These are phyloP conservation scores for Hylaeus anthracinus DNA, from an alignment of 1,140 invertebrate species.

Conservation along the genomic window DNA sequence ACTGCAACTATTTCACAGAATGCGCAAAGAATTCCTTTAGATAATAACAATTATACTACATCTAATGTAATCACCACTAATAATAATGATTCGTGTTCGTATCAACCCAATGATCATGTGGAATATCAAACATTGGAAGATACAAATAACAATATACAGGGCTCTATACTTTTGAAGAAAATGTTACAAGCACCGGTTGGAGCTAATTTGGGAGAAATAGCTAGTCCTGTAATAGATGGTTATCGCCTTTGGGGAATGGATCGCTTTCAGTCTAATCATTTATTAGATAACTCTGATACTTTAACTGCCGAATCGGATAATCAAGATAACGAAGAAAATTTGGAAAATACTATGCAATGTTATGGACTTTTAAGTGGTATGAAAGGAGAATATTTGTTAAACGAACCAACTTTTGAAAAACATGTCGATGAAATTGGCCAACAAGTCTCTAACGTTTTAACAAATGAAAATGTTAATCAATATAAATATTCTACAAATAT, in stretches of 20 bases:
- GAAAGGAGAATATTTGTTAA: slow-evolving; percentile 53
- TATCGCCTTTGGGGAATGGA: slow-evolving; percentile 60
- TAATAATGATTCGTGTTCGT: slow-evolving; percentile 28
- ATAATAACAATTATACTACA: slow-evolving; percentile 28
- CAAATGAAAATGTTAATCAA: slow-evolving; percentile 46
- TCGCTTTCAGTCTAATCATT: slow-evolving; percentile 51
- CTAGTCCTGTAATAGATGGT: slow-evolving; percentile 61
- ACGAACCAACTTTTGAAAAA: slow-evolving; percentile 40
- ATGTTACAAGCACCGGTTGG: slow-evolving; percentile 78
- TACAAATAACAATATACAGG: slow-evolving; percentile 42
- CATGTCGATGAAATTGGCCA: slow-evolving; percentile 42
- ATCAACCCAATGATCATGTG: slow-evolving; percentile 31
- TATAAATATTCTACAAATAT: slow-evolving; percentile 57
- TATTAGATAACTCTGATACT: slow-evolving; percentile 75
- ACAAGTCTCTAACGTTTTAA: slow-evolving; percentile 41
- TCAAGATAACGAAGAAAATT: slow-evolving; percentile 66
- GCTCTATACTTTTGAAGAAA: slow-evolving; percentile 72
- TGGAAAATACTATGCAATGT: slow-evolving; percentile 47
- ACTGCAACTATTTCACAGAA: slow-evolving; percentile 48
- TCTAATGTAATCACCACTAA: slow-evolving; percentile 37
- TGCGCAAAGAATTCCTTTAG: slow-evolving; percentile 37
- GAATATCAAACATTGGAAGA: slow-evolving; percentile 54
- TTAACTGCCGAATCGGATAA: slow-evolving; percentile 75
- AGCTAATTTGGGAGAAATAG: slow-evolving; percentile 75
- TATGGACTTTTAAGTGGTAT: slow-evolving; percentile 50